Evolutionary conservation across 2,888 invertebrate species (phyloP).

Genomic region (Helobdella robusta): DNA sequence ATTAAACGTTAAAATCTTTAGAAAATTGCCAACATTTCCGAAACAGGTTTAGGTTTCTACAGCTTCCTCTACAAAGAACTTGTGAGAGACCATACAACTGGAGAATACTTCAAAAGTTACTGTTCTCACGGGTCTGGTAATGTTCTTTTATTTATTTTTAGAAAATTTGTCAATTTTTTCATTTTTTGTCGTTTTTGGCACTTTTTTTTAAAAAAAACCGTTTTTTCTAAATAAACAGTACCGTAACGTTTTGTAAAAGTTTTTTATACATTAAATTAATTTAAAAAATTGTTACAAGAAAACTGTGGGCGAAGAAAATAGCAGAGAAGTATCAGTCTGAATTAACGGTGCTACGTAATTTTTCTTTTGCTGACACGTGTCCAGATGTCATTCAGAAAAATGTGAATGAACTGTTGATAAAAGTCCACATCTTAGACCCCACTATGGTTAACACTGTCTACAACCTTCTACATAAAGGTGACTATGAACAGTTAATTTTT

Average conservation of each 20-base stretch:
- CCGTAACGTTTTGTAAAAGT: no score
- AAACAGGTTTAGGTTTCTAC: conserved; percentile 5
- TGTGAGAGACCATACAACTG: not conserved
- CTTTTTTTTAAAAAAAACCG: not conserved
- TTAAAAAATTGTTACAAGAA: no score
- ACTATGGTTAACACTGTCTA: not conserved
- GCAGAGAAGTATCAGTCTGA: conserved; percentile 4
- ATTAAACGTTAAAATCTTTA: no score
- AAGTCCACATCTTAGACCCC: conserved; percentile 2
- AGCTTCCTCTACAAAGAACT: not conserved
- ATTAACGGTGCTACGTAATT: conserved; percentile 3
- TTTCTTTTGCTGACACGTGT: not conserved
- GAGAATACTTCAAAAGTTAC: not conserved
- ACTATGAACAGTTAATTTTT: not conserved
- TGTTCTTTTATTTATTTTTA: not conserved
- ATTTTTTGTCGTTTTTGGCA: not conserved
- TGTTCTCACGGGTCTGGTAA: not conserved
- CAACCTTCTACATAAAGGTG: not conserved
- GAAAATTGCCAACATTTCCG: no score
- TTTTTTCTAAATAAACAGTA: no score
- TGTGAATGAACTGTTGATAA: conserved; percentile 10
- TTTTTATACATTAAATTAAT: no score
- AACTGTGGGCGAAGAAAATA: conserved; percentile 9
- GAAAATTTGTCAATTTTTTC: not conserved
- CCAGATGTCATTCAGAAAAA: not conserved